phyloP scores from a whole-genome alignment of 1,140 invertebrate genomes.

The Elysia chlorotica region DNA sequence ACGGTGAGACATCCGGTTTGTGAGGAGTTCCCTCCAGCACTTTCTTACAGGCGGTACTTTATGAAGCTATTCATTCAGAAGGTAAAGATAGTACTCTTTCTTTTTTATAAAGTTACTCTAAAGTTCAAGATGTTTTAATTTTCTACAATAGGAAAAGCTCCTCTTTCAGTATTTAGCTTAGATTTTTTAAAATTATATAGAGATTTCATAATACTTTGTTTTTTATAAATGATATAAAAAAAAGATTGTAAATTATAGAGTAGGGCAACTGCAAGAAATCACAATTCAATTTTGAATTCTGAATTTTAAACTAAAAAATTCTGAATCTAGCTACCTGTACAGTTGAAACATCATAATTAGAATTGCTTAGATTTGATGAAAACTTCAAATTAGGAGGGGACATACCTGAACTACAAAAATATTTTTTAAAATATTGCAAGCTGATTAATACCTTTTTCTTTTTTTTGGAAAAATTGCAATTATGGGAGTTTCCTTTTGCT shows the following conservation, averaged over 20 bases:
- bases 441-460: no score
- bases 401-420: background rate
- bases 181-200: background rate
- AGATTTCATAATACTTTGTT: background rate
- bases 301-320: no score
- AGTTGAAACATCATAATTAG: background rate
- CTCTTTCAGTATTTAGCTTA: background rate
- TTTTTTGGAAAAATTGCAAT: no score
- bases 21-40: constrained; percentile 39
- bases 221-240: background rate
- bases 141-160: background rate
- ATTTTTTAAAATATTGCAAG: no score
- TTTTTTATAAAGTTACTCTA: background rate
- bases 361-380: no score
- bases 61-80: constrained; percentile 46
- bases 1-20: constrained; percentile 41
- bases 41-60: constrained; percentile 39
- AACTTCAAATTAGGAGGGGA: no score
- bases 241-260: no score
- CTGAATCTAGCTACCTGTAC: no score
- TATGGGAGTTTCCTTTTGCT: no score
- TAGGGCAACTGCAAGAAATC: no score
- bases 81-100: constrained; percentile 25
- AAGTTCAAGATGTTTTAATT: background rate
- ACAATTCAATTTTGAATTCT: no score